Percentiles rank a stretch among this genome's conserved stretches.
phyloP scores from a whole-genome alignment of 2,113 vertebrate species.

The Helogale parvula region DNA sequence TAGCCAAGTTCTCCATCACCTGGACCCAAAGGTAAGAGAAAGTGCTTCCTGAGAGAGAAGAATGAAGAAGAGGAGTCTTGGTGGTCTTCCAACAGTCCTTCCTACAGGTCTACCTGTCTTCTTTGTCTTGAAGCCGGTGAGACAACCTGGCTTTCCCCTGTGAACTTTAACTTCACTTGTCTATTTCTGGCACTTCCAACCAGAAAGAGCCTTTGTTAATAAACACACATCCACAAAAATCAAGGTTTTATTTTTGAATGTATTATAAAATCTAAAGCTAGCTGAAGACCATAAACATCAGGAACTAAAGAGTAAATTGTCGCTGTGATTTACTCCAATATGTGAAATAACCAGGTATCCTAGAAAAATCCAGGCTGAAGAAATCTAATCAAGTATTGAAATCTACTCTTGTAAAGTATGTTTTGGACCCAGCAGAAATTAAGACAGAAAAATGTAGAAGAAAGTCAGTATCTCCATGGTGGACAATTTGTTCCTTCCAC shows the following conservation, averaged over 20 bases:
- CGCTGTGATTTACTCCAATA: neutral
- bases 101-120: neutral
- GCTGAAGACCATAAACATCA: neutral
- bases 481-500: conserved; percentile 36
- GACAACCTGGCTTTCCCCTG: neutral
- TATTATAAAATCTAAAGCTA: conserved; percentile 5
- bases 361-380: neutral
- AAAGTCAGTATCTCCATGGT: neutral
- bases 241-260: conserved; percentile 3
- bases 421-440: neutral
- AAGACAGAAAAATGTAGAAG: conserved; percentile 22
- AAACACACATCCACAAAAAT: neutral
- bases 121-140: neutral
- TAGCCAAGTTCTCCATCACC: neutral
- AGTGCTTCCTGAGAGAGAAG: neutral
- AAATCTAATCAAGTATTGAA: neutral
- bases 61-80: neutral
- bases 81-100: neutral
- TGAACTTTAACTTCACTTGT: neutral
- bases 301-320: conserved; percentile 35
- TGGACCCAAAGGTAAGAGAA: neutral
- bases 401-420: neutral
- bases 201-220: neutral
- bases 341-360: neutral
- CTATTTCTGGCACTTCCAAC: neutral